These are phyloP conservation scores for Ceratina japonica DNA, from an alignment of 1,140 invertebrate species.

Conservation along the genomic window DNA sequence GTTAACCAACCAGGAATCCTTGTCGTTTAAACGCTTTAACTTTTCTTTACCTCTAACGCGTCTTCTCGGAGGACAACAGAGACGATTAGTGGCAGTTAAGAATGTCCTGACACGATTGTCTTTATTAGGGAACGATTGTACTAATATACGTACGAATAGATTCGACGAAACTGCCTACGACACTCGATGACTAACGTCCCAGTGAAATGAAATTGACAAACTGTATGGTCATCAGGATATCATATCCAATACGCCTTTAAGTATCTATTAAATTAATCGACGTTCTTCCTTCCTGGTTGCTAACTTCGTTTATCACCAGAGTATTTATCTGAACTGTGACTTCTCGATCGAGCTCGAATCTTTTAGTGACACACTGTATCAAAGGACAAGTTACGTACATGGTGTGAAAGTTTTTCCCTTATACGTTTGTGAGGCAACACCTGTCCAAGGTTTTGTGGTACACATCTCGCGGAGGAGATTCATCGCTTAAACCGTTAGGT, in stretches of 20 bases:
- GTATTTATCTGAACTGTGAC: conserved; percentile 30
- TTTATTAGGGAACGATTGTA: conserved; percentile 4
- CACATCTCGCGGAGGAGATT: not conserved
- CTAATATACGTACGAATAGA: not conserved
- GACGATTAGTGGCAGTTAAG: not conserved
- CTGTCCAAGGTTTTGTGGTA: not conserved
- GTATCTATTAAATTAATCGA: no score
- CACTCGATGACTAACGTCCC: not conserved
- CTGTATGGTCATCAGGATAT: no score
- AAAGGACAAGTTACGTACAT: conserved; percentile 69
- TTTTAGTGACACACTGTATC: conserved; percentile 31
- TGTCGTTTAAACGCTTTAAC: not conserved
- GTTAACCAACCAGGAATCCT: not conserved
- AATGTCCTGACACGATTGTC: not conserved
- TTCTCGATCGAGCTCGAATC: conserved; percentile 40
- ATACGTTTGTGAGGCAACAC: conserved; percentile 18
- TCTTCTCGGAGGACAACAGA: not conserved
- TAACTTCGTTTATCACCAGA: conserved; percentile 16
- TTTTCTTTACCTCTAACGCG: not conserved
- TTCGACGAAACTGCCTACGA: not conserved
- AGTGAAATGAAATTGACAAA: no score
- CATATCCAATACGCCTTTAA: no score
- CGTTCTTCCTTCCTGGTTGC: no score
- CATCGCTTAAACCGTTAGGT: not conserved
- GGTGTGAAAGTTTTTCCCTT: conserved; percentile 77